A percentile compares a stretch with the other conserved stretches of the same genome.
phyloP scores from a whole-genome alignment of 2,113 vertebrate species.

The Bubalus kerabau region DNA sequence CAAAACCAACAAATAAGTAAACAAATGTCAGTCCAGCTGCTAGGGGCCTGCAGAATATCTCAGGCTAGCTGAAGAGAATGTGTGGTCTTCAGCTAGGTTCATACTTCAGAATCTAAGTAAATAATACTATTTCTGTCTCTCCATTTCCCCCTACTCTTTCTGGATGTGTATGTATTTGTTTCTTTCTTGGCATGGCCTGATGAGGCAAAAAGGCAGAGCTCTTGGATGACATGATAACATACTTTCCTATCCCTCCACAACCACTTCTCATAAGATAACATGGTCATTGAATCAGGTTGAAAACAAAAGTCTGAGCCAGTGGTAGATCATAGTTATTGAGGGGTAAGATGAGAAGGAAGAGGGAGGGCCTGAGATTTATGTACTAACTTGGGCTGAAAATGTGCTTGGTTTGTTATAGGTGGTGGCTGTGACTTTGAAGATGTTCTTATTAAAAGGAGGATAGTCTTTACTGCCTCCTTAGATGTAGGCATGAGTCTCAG shows the following conservation, averaged over 20 bases:
- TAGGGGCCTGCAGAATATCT: not conserved
- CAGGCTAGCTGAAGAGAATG: not conserved
- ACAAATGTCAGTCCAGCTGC: fast-evolving
- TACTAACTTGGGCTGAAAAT: not conserved
- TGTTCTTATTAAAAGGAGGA: not conserved
- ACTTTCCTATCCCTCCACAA: not conserved
- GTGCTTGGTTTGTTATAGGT: not conserved
- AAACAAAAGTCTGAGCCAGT: constrained; percentile 1
- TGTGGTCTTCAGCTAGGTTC: constrained; percentile 11
- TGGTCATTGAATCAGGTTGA: not conserved
- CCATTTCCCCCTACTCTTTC: not conserved
- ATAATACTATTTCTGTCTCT: constrained; percentile 31
- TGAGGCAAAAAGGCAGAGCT: not conserved
- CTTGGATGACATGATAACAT: not conserved
- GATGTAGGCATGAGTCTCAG: not conserved
- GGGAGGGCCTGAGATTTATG: not conserved
- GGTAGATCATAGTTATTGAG: not conserved
- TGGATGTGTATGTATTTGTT: not conserved
- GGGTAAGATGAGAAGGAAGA: not conserved
- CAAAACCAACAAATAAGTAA: not conserved
- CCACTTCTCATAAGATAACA: not conserved
- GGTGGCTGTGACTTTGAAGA: not conserved
- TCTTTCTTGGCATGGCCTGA: not conserved
- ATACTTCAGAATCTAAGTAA: constrained; percentile 27
- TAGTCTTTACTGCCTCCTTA: not conserved